These are phyloP conservation scores for Heterohyrax brucei DNA, from an alignment of 2,797 vertebrate genomes.

Conservation along the genomic window DNA sequence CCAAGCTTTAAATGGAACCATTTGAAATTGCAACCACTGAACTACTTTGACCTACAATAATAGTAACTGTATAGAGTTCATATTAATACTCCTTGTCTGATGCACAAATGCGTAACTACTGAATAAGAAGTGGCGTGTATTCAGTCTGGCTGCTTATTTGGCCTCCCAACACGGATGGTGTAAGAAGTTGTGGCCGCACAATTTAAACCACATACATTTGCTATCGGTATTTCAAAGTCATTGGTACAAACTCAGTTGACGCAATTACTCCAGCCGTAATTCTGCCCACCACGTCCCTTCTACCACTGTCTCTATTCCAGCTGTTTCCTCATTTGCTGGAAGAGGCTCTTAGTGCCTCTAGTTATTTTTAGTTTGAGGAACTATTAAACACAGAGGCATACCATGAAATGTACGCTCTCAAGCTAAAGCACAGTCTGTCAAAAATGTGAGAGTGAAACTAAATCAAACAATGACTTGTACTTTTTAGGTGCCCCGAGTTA, in stretches of 20 bases:
- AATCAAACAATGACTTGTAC: constrained; percentile 22
- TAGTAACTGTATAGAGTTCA: neutral
- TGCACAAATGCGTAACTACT: neutral
- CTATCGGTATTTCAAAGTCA: neutral
- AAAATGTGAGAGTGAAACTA: neutral
- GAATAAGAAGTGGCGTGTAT: neutral
- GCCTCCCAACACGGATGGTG: neutral
- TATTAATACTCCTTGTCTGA: neutral
- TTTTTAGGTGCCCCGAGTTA: constrained; percentile 4
- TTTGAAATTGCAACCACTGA: neutral
- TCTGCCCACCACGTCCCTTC: neutral
- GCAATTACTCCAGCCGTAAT: neutral
- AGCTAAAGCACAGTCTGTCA: neutral
- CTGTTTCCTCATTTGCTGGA: neutral
- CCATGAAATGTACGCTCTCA: constrained; percentile 6
- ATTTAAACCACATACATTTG: neutral
- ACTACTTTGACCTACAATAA: neutral
- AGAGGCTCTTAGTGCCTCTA: neutral
- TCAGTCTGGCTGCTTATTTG: neutral
- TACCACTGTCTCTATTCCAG: neutral
- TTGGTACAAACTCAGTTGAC: neutral
- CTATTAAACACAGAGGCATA: neutral
- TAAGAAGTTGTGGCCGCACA: neutral
- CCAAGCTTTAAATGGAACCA: neutral
- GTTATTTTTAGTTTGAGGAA: constrained; percentile 2